Evolutionary conservation across 1,140 invertebrate species (phyloP), one percentile per base, ranked within the genome.

Genomic region (Hylaeus anthracinus): DNA sequence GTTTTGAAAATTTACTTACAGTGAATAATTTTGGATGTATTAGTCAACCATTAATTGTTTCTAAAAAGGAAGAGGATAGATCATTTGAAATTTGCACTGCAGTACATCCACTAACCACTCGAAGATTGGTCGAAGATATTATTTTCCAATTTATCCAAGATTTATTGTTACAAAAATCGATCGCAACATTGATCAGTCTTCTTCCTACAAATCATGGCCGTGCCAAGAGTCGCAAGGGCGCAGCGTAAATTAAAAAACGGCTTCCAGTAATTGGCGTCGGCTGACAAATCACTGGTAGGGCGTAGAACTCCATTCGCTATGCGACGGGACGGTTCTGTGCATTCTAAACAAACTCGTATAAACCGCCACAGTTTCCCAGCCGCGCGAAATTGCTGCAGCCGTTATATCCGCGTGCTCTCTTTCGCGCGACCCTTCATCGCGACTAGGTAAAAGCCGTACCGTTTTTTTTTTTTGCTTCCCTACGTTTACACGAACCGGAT

Each of bases 291-390:
- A 72, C 76, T 53, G 37, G 26, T 60, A 72, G 67, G 76, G 65
- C 53, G 83, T 73, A 71, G 41, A 64, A 82, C 75, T 55, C 63
- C 61, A 63, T 81, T 81, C 65, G 55, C 39, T 15, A 79, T 12
- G 45, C 45, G 15, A n/a, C 41, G 12, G 58, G 39, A 65, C 53
- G 72, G 70, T 58, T 66, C 56, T 43, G 72, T 73, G 56, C 74
- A 75, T 84, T 83, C 69, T 70, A 78, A 84, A 82, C 75, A 86
- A 85, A 82, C 83, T 82, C 76, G 85, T 73, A 82, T 72, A 72
- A 79, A 84, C 79, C 80, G 15, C 56, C 74, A 78, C 81, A 81
- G 82, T 86, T 83, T 86, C 83, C 83, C 64, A 63, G 76, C 51
- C 70, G 76, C 61, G 73, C 64, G 77, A 79, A 82, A 82, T 82